Percentiles rank a stretch among this genome's conserved stretches.
These are phyloP conservation scores for Oryzias melastigma DNA, from an alignment of 2,113 vertebrate species.

Conservation along the genomic window DNA sequence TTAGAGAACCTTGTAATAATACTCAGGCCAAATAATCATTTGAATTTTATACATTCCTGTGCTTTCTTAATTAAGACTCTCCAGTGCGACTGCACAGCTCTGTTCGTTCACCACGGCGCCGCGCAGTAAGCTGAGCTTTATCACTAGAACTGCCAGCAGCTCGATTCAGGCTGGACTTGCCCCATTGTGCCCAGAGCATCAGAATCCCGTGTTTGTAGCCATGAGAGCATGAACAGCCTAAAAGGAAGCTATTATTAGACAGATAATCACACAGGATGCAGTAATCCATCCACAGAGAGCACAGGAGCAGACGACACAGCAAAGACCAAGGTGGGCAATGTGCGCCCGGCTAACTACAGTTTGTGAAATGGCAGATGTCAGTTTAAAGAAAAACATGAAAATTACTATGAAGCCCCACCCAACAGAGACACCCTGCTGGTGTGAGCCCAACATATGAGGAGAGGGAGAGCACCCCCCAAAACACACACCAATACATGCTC, in stretches of 20 bases:
- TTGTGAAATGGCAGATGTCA: too few species aligned
- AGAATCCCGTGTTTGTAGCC: constrained; percentile 16
- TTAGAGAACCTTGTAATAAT: too few species aligned
- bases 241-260: constrained; percentile 70
- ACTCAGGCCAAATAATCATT: too few species aligned
- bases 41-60: too few species aligned
- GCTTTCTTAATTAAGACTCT: too few species aligned
- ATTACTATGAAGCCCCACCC: background rate
- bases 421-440: too few species aligned
- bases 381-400: background rate
- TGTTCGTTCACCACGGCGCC: too few species aligned
- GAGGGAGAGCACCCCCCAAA: too few species aligned
- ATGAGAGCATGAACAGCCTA: constrained; percentile 49
- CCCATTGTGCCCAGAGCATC: background rate
- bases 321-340: background rate
- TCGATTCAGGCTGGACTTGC: background rate
- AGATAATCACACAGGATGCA: constrained; percentile 57
- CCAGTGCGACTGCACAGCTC: too few species aligned
- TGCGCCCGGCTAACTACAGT: too few species aligned
- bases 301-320: constrained; percentile 15
- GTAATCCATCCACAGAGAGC: constrained; percentile 53
- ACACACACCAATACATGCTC: too few species aligned
- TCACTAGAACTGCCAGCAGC: constrained; percentile 37
- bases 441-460: too few species aligned
- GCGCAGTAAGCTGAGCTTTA: constrained; percentile 6